Evolutionary conservation across 2,888 invertebrate genomes (phyloP).

Genomic region (Tipula confusa): DNA sequence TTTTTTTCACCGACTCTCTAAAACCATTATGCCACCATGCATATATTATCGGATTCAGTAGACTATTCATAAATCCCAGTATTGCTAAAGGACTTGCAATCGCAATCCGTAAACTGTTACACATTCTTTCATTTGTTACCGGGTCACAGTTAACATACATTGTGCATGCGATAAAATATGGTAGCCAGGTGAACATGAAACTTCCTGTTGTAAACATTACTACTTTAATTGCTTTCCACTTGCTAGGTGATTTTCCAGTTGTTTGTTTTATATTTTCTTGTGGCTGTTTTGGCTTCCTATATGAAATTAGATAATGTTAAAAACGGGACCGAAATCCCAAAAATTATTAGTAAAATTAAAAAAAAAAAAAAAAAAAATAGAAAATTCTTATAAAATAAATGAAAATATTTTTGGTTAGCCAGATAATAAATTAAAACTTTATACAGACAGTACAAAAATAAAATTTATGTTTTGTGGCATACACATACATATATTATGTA

Average conservation of each 20-base stretch:
- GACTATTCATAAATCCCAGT: constrained; percentile 58
- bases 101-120: constrained; percentile 52
- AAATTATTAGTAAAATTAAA: not conserved
- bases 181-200: constrained; percentile 59
- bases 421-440: not conserved
- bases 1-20: constrained; percentile 43
- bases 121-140: constrained; percentile 50
- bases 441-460: not conserved
- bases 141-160: constrained; percentile 55
- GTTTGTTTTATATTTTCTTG: constrained; percentile 35
- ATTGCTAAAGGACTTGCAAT: constrained; percentile 58
- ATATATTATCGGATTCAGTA: constrained; percentile 62
- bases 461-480: not conserved
- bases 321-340: not conserved
- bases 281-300: constrained; percentile 32
- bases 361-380: too few species aligned
- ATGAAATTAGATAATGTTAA: constrained; percentile 26
- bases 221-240: constrained; percentile 60
- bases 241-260: constrained; percentile 49
- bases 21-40: constrained; percentile 70
- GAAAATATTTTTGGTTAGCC: not conserved
- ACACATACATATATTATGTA: too few species aligned
- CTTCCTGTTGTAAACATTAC: constrained; percentile 59
- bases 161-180: constrained; percentile 57
- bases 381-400: not conserved